Percentiles rank a stretch among this genome's conserved stretches.
Conservation (phyloP, 1,140 invertebrate species). For the Heliconius hewitsoni region DNA sequence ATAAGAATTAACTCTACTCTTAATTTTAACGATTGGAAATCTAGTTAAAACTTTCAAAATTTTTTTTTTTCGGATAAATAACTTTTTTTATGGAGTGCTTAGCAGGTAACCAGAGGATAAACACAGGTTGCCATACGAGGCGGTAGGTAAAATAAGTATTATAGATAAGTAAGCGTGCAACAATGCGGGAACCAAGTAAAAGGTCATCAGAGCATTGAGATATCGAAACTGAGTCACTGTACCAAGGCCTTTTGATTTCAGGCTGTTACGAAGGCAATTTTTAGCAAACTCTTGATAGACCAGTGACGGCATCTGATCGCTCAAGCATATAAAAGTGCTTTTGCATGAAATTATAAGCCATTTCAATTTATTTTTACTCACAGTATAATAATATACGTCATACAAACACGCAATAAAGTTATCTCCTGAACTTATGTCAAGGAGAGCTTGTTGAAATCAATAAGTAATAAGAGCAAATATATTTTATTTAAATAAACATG, state of each 20-base stretch:
- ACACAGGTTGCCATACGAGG: no score
- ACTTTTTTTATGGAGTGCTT: background rate
- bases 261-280: constrained; percentile 48
- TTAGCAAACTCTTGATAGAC: constrained; percentile 19
- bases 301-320: constrained; percentile 15
- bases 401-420: constrained; percentile 13
- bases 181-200: constrained; percentile 65
- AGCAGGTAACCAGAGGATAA: background rate
- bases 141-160: constrained; percentile 42
- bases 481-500: no score
- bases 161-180: constrained; percentile 52
- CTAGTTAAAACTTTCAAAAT: background rate
- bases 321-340: constrained; percentile 11
- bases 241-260: constrained; percentile 72
- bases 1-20: background rate
- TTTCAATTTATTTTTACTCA: constrained; percentile 26
- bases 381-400: constrained; percentile 13
- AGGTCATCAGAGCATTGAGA: constrained; percentile 72
- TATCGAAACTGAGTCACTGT: constrained; percentile 78
- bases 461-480: background rate
- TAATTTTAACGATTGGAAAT: background rate
- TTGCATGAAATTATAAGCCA: constrained; percentile 42
- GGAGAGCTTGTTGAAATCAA: constrained; percentile 9
- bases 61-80: background rate
- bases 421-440: constrained; percentile 31